Evolutionary conservation across 2,113 vertebrate species (phyloP), one percentile per base, ranked within the genome.

Genomic region (Calidris pugnax): DNA sequence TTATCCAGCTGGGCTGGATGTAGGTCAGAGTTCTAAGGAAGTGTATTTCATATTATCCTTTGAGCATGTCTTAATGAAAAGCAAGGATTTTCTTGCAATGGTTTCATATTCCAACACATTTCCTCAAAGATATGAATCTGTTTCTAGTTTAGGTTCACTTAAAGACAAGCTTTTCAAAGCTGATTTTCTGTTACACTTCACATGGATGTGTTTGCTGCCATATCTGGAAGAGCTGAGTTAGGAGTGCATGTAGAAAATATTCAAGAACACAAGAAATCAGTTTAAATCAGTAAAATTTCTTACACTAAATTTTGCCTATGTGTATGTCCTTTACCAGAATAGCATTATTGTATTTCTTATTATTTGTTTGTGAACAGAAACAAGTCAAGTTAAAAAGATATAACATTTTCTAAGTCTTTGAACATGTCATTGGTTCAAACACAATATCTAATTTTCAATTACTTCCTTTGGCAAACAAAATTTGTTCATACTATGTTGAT

Each of bases 141-240:
- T 39, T 85, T 84, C 22, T 82, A 84, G 74, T 79, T 90, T 45
- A 90, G 85, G 68, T 97, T 97, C 55, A 88, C 24, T 83, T 90
- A 84, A 67, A 72, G 48, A 53, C 28, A 94, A 95, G 48, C 4
- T 81, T 68, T 72, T 73, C 13, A 57, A 85, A 79, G 37, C 9
- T 85, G 3, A 12, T 84, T 87, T 87, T 87, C 23, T 72, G 35
- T 82, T 87, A 79, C 72, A 76, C 17, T 68, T 8, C 2, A 1
- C 50, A 56, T 59, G 37, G 67, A 45, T 27, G 2, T n/a, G 19
- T 57, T 84, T 56, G 27, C 28, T 75, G 24, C 14, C 7, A 12
- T 35, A 59, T 47, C 30, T 85, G 37, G 35, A 63, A 51, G 12
- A 76, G 14, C 1, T 73, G 12, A 79, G 85, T 48, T 51, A 78